Conservation (phyloP, 2,797 vertebrate genomes). For the Sebastes cheni region DNA sequence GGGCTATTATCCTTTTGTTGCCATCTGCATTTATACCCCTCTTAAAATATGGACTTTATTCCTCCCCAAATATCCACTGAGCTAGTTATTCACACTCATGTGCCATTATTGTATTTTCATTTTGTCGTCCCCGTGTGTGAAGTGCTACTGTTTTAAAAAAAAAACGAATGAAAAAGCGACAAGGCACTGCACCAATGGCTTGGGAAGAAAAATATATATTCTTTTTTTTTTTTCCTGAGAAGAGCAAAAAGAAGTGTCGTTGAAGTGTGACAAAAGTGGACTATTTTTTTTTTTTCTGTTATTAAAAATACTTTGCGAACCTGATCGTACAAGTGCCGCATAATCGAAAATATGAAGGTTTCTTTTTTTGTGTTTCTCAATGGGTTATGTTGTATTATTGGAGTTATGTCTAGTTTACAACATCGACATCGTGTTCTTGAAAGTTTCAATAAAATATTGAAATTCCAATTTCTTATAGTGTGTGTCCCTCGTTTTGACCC, state of each 20-base stretch:
- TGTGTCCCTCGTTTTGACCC: slow-evolving; percentile 18
- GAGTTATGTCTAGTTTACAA: slow-evolving; percentile 82
- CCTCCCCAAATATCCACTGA: slow-evolving; percentile 68
- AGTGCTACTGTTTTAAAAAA: slow-evolving; percentile 76
- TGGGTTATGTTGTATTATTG: slow-evolving; percentile 86
- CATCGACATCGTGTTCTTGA: slow-evolving; percentile 86
- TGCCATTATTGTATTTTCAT: slow-evolving; percentile 86
- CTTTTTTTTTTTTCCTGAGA: background rate
- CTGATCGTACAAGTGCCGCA: slow-evolving; percentile 85
- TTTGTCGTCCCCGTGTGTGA: slow-evolving; percentile 77
- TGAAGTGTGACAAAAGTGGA: slow-evolving; percentile 74
- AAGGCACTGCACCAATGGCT: slow-evolving; percentile 85
- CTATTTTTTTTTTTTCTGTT: slow-evolving; percentile 78
- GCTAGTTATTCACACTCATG: slow-evolving; percentile 78
- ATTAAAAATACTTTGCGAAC: slow-evolving; percentile 74
- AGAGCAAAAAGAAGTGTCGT: slow-evolving; percentile 61
- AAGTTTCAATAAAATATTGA: slow-evolving; percentile 97
- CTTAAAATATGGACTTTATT: slow-evolving; percentile 72
- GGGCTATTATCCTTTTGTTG: slow-evolving; percentile 81
- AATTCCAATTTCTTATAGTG: slow-evolving; percentile 66
- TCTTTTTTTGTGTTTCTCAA: slow-evolving; percentile 87
- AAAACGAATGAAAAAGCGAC: slow-evolving; percentile 76
- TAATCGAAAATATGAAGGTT: slow-evolving; percentile 87
- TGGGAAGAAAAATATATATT: slow-evolving; percentile 41
- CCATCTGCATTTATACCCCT: slow-evolving; percentile 84